Conservation (phyloP, 2,888 invertebrate genomes). For the Catocala fraxini region DNA sequence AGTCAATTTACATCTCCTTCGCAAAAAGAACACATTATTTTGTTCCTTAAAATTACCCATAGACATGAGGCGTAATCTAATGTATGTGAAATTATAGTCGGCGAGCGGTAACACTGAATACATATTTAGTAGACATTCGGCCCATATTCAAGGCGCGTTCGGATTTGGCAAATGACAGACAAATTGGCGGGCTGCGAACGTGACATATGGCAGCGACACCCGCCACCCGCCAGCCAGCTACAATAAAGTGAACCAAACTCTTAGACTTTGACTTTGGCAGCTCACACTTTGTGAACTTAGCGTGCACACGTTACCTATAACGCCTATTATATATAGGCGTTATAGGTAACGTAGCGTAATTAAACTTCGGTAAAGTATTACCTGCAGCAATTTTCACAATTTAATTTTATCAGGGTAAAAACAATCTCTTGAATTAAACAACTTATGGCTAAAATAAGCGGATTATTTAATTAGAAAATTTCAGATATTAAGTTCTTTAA, state of each 20-base stretch:
- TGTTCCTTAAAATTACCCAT: slow-evolving; percentile 40
- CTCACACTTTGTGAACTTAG: slow-evolving; percentile 38
- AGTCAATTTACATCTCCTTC: slow-evolving; percentile 42
- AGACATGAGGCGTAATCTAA: slow-evolving; percentile 43
- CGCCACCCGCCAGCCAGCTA: slow-evolving; percentile 54
- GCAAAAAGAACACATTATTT: slow-evolving; percentile 27
- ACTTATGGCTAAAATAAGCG: slow-evolving; percentile 17
- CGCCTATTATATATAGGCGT: too few species aligned
- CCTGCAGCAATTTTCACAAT: slow-evolving; percentile 17
- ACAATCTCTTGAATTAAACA: slow-evolving; percentile 18
- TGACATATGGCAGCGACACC: slow-evolving; percentile 70
- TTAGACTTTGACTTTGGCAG: slow-evolving; percentile 49
- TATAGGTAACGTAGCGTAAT: slow-evolving; percentile 34
- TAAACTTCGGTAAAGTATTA: slow-evolving; percentile 24
- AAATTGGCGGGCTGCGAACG: slow-evolving; percentile 74
- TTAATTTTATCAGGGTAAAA: slow-evolving; percentile 15
- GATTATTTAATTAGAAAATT: slow-evolving; percentile 14
- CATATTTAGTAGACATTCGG: slow-evolving; percentile 54
- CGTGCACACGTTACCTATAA: slow-evolving; percentile 27
- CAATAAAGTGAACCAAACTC: slow-evolving; percentile 50
- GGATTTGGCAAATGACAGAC: slow-evolving; percentile 79
- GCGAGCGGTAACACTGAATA: slow-evolving; percentile 48
- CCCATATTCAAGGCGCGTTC: slow-evolving; percentile 69
- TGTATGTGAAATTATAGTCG: slow-evolving; percentile 52
- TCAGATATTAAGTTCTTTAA: not conserved